Evolutionary conservation across 2,888 invertebrate species (phyloP), one percentile per base, ranked within the genome.

Genomic region (Macrosoma leucophasiata): DNA sequence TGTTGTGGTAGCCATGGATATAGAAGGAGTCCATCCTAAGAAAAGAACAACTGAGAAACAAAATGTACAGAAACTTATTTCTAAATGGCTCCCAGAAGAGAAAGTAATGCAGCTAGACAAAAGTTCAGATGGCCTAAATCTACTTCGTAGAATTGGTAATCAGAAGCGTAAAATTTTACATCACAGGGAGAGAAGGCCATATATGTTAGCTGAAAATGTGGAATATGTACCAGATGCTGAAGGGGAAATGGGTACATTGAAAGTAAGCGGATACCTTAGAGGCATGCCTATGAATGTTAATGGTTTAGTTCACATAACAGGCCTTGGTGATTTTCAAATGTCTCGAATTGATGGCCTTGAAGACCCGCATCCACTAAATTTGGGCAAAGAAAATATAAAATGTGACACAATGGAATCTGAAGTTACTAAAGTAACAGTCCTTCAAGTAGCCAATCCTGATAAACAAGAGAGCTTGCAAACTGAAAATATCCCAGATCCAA

Each of bases 281-380:
- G 96, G 97, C 1, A 88, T 89, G 58, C 85, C 92, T 3, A 72
- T 98, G 30, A 92, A 93, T 62, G 96, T 94, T 0, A 97, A 98
- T 75, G 87, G 91, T 41, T 84, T 98, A 32, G 87, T 99, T 13
- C 96, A 99, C 61, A 88, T 99, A 33, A 91, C 95, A 24, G 97
- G 97, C 0, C 87, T 95, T 57, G 98, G 98, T 5, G 95, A 97
- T 62, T 98, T 93, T 63, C 97, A 97, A 82, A 90, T 99, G 88
- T 82, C 86, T 0, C 89, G 91, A 65, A 93, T 98, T 46, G 90
- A 90, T 68, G 86, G 87, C 0, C 78, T 87, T 1, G 81, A 84
- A 40, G 93, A 94, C 74, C 93, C 92, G 2, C 89, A 90, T 64
- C 87, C 88, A 33, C 50, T 88, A 22, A 78, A 79, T 53, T 67